Percentiles rank a stretch among this genome's conserved stretches.
phyloP scores from a whole-genome alignment of 2,797 vertebrate species.

The Geotrypetes seraphini region DNA sequence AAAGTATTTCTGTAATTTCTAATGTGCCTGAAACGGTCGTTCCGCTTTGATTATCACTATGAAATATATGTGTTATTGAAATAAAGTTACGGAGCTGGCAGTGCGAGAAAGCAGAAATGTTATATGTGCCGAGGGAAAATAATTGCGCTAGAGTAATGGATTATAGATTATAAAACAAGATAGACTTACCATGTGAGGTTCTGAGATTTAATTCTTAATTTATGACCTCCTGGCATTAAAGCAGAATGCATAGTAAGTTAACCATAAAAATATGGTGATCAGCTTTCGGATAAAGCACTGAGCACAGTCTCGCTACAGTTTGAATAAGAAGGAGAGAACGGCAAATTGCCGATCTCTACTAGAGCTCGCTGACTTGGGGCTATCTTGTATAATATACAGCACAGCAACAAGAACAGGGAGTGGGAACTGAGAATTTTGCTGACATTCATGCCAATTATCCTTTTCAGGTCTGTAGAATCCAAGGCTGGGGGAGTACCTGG shows the following conservation, averaged over 20 bases:
- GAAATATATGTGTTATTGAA: background rate
- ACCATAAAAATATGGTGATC: conserved; percentile 30
- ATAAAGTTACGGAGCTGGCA: background rate
- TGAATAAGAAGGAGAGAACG: conserved; percentile 23
- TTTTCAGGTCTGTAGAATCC: no score
- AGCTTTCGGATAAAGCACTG: conserved; percentile 36
- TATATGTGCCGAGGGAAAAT: conserved; percentile 5
- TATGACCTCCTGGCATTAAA: conserved; percentile 22
- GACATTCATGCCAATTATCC: no score
- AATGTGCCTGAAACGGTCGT: background rate
- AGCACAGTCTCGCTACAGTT: conserved; percentile 35
- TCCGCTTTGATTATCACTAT: conserved; percentile 1
- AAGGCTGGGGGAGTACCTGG: no score
- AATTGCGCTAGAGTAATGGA: conserved; percentile 17
- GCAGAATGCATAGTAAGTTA: conserved; percentile 27
- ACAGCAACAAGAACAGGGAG: no score
- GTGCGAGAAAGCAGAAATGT: conserved; percentile 7
- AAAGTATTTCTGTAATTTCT: no score
- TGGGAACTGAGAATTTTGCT: no score
- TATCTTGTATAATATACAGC: background rate
- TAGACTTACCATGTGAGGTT: conserved; percentile 5
- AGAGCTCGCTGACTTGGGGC: conserved; percentile 5
- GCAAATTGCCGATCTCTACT: conserved; percentile 15
- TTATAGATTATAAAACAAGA: conserved; percentile 35
- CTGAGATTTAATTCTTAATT: conserved; percentile 33